Conservation (phyloP, 2,113 vertebrate genomes). For the Thermophis baileyi region DNA sequence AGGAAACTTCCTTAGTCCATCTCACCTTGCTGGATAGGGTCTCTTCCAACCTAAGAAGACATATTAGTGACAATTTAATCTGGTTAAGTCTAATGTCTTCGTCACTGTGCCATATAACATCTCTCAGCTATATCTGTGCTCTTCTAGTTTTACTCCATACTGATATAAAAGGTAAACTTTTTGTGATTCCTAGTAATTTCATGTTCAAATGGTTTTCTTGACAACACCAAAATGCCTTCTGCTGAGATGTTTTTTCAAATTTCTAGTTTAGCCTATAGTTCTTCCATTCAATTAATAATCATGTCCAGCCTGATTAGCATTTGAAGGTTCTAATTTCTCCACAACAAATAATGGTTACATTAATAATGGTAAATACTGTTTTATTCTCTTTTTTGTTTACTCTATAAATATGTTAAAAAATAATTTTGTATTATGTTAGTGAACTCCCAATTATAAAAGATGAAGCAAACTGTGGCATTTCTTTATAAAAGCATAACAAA, state of each 20-base stretch:
- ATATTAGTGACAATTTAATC: background rate
- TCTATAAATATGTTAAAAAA: background rate
- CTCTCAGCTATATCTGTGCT: background rate
- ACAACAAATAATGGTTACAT: background rate
- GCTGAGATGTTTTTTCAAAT: background rate
- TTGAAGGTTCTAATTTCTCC: background rate
- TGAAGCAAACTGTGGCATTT: background rate
- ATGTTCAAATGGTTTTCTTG: background rate
- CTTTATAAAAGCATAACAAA: background rate
- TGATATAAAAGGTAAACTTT: background rate
- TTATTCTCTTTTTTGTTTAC: background rate
- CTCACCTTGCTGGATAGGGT: background rate
- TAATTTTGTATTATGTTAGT: background rate
- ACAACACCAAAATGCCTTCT: background rate
- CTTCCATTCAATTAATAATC: background rate
- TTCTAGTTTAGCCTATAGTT: background rate
- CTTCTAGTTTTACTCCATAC: background rate
- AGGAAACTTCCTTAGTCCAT: background rate
- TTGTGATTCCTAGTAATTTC: background rate
- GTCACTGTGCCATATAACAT: background rate
- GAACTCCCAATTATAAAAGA: background rate
- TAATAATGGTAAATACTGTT: background rate
- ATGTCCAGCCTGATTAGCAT: background rate
- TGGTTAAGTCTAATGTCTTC: background rate
- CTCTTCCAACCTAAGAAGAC: background rate